These are phyloP conservation scores for Melanostigma gelatinosum DNA, from an alignment of 2,113 vertebrate genomes.

Conservation along the genomic window DNA sequence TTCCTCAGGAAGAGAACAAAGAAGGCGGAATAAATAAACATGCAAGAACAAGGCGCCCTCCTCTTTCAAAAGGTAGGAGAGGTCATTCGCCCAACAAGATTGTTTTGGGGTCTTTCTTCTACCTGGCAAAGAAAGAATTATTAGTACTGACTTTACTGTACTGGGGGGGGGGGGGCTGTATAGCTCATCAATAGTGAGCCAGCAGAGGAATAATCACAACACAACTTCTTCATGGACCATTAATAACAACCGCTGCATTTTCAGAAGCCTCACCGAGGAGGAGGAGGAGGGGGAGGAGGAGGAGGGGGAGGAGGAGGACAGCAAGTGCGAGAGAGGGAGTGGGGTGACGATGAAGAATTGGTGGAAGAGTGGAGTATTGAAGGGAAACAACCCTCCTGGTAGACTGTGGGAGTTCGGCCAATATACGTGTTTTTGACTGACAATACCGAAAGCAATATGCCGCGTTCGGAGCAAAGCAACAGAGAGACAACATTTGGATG, in stretches of 20 bases:
- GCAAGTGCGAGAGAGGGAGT: background rate
- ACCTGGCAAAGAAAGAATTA: background rate
- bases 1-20: constrained; percentile 52
- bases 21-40: constrained; percentile 56
- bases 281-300: constrained; percentile 1
- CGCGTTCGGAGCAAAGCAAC: background rate
- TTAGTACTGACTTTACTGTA: background rate
- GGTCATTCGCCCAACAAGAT: constrained; percentile 68
- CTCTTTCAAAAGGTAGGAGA: constrained; percentile 62
- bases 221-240: constrained; percentile 50
- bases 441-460: constrained; percentile 2
- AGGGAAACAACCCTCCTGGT: background rate
- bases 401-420: background rate
- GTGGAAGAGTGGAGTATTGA: background rate
- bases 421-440: background rate
- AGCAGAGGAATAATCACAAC: constrained; percentile 35
- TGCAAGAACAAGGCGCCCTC: constrained; percentile 20
- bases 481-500: background rate
- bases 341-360: background rate
- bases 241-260: constrained; percentile 54
- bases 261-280: background rate
- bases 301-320: constrained; percentile 13
- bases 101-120: constrained; percentile 5
- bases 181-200: constrained; percentile 70
- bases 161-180: background rate